Conservation (phyloP, 2,888 invertebrate genomes). For the Sylvicola cinctus region DNA sequence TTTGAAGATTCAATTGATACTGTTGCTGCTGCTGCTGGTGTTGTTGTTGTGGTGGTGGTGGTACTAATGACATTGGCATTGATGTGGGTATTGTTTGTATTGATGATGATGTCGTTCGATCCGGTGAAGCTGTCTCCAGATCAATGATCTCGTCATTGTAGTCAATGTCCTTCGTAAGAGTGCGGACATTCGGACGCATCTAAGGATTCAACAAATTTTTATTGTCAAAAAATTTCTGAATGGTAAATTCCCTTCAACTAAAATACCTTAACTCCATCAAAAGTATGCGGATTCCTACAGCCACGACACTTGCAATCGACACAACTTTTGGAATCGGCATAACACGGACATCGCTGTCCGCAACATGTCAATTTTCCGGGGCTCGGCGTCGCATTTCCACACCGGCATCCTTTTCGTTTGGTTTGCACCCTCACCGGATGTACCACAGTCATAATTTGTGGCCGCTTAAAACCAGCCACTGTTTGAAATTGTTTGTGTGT, state of each 20-base stretch:
- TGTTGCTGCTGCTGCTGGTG: neutral
- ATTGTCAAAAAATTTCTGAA: slow-evolving; percentile 1
- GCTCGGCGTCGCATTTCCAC: slow-evolving; percentile 74
- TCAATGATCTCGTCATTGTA: neutral
- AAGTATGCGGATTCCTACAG: slow-evolving; percentile 75
- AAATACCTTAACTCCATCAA: slow-evolving; percentile 55
- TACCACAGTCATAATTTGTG: neutral
- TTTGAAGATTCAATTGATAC: neutral
- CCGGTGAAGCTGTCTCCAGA: neutral
- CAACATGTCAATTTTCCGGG: slow-evolving; percentile 85
- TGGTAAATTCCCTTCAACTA: slow-evolving; percentile 9
- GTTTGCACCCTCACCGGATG: slow-evolving; percentile 12
- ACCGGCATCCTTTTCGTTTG: slow-evolving; percentile 62
- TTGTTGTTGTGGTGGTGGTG: slow-evolving; percentile 1
- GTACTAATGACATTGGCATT: neutral
- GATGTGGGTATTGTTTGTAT: neutral
- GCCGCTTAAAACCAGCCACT: slow-evolving; percentile 3
- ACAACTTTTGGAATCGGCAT: slow-evolving; percentile 76
- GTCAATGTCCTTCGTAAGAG: neutral
- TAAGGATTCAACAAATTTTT: no score
- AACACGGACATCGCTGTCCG: slow-evolving; percentile 86
- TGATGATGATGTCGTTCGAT: neutral
- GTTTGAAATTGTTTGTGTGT: no score
- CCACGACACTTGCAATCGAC: slow-evolving; percentile 80
- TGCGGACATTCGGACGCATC: neutral